Base-by-base conservation (phyloP, 2,797 vertebrate species). In the Mergus octosetaceus region DNA sequence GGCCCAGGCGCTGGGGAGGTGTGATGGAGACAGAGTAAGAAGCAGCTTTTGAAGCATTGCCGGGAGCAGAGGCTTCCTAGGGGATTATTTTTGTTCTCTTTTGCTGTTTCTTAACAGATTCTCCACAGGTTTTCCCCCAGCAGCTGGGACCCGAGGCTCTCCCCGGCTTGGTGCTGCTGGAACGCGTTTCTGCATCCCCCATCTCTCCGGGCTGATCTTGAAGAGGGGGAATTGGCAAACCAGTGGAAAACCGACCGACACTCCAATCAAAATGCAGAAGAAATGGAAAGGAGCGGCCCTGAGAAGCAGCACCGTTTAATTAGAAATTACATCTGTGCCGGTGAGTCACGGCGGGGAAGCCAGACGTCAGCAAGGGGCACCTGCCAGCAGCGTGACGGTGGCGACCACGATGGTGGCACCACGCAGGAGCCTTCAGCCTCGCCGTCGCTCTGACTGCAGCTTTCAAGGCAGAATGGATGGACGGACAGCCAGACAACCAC, bases 261-360 rank as follows among this genome's bases (percentile, higher is more conserved):
- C 85, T 89, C 85, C 92, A 41, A 84, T 90, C 89, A 89, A 61
- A 94, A 69, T 58, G 80, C 90, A 86, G 66, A 92, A 92, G 87
- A 82, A 89, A 80, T 53, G 77, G 90, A 80, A 85, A 95, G 86
- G 94, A 94, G 93, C 45, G 80, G 83, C 81, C 93, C 91, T 80
- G 87, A 51, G 79, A 93, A 93, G 92, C 86, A 75, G 77, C 6
- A 30, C 84, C 90, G 38, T 87, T 92, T 91, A 94, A 91, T 82
- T 90, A 91, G 95, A 68, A 89, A 92, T 95, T 71, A 82, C 45
- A 27, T 73, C 90, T 91, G 74, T 70, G 87, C 89, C 70, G 71
- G 93, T 91, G 90, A 95, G 86, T 90, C 93, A 87, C 79, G 36
- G 89, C 39, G 3, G 78, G 85, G 86, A 87, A 65, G 66, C 22